Conservation (phyloP, 2,113 vertebrate genomes). For the Phodopus roborovskii region DNA sequence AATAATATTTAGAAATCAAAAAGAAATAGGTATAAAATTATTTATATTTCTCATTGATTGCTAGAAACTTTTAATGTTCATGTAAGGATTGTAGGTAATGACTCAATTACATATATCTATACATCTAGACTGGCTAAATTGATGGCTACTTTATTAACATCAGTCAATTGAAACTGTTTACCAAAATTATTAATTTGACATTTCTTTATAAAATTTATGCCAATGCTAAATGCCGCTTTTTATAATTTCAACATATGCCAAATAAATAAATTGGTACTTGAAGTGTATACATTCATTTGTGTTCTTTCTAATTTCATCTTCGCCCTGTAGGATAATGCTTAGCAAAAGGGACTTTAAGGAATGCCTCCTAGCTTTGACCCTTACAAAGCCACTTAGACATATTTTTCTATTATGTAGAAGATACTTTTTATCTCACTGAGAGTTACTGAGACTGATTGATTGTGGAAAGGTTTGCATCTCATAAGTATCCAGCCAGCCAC, state of each 20-base stretch:
- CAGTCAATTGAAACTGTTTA: not conserved
- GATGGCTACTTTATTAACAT: not conserved
- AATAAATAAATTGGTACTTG: not conserved
- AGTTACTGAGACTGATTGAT: not conserved
- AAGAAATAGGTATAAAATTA: slow-evolving; percentile 23
- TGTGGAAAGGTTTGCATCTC: not conserved
- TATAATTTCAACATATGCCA: not conserved
- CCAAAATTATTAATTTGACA: slow-evolving; percentile 23
- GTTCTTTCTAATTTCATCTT: not conserved
- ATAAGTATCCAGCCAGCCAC: not conserved
- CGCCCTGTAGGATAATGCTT: not conserved
- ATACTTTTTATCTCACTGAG: not conserved
- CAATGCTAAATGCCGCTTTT: not conserved
- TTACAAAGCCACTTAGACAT: not conserved
- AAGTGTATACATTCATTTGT: not conserved
- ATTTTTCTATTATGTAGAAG: not conserved
- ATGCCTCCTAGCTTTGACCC: not conserved
- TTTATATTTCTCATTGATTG: slow-evolving; percentile 22
- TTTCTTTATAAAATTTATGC: not conserved
- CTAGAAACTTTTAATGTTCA: slow-evolving; percentile 16
- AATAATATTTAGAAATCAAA: not conserved
- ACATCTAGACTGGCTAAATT: not conserved
- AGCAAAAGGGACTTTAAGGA: not conserved
- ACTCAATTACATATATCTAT: not conserved
- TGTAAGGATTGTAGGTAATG: slow-evolving; percentile 30